phyloP scores from a whole-genome alignment of 64 coral and sea anemone species.

The Platygyra sinensis region DNA sequence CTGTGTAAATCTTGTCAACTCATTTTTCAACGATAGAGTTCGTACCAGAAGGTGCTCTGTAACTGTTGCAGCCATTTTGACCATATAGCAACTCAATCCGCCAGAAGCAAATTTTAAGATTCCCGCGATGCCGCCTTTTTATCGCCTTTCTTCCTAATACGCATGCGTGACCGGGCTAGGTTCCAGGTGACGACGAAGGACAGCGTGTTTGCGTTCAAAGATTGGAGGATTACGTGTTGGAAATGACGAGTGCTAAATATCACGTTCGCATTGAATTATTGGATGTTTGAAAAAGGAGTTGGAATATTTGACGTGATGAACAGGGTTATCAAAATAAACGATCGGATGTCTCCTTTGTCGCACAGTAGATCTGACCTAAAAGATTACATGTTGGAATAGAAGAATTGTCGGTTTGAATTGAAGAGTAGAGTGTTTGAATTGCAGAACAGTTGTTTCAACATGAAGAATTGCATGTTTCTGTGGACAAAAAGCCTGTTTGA shows the following conservation, averaged over 20 bases:
- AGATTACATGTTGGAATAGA: too few relatives aligned
- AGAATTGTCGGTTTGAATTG: too few relatives aligned
- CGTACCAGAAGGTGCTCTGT: constrained; percentile 56
- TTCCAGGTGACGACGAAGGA: not conserved
- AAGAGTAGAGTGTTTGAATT: too few relatives aligned
- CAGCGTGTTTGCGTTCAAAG: not conserved
- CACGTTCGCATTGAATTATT: too few relatives aligned
- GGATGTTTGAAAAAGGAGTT: not conserved
- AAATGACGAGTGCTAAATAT: not conserved
- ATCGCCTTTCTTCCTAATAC: not conserved
- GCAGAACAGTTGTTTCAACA: too few relatives aligned
- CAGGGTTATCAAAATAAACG: not conserved
- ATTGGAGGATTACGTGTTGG: not conserved
- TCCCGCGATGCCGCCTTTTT: too few relatives aligned
- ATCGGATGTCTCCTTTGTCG: not conserved
- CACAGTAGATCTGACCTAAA: too few relatives aligned
- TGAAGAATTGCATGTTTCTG: too few relatives aligned
- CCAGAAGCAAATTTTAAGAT: too few relatives aligned
- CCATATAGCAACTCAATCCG: constrained; percentile 3
- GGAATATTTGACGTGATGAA: not conserved
- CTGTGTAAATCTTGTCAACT: constrained; percentile 47
- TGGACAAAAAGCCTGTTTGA: too few relatives aligned
- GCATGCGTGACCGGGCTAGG: not conserved
- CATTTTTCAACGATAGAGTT: constrained; percentile 43
- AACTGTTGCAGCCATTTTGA: constrained; percentile 57